These are phyloP conservation scores for Atherix ibis DNA, from an alignment of 2,888 invertebrate species.

Conservation along the genomic window DNA sequence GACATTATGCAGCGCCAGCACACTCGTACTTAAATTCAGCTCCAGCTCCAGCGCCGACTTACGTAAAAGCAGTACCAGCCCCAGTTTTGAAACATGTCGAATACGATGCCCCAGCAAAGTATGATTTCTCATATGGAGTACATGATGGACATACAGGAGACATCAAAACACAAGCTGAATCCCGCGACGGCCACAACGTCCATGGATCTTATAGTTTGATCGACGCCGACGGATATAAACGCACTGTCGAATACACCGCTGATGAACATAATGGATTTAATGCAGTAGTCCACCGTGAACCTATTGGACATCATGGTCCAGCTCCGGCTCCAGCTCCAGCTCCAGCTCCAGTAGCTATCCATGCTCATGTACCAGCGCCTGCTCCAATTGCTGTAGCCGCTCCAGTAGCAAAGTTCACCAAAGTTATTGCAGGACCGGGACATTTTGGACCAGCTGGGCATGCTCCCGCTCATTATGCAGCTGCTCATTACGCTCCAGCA, in stretches of 20 bases:
- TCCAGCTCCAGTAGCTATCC: too few relatives aligned
- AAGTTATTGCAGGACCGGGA: too few relatives aligned
- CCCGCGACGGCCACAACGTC: slow-evolving; percentile 36
- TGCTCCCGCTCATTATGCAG: too few relatives aligned
- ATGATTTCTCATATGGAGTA: slow-evolving; percentile 35
- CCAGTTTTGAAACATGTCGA: slow-evolving; percentile 8
- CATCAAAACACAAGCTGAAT: slow-evolving; percentile 36
- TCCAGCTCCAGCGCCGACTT: too few relatives aligned
- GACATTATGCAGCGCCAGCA: too few relatives aligned
- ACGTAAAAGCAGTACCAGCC: too few relatives aligned
- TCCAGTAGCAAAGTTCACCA: too few relatives aligned
- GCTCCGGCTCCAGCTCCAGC: slow-evolving; percentile 10
- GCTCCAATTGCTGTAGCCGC: too few relatives aligned
- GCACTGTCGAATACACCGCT: slow-evolving; percentile 39
- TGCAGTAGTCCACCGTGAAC: slow-evolving; percentile 38
- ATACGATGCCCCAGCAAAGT: slow-evolving; percentile 23
- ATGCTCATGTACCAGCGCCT: too few relatives aligned
- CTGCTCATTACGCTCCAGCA: too few relatives aligned
- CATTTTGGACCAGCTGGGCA: too few relatives aligned
- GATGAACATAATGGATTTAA: slow-evolving; percentile 39
- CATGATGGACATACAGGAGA: slow-evolving; percentile 37
- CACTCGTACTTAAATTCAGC: too few relatives aligned
- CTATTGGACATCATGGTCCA: slow-evolving; percentile 15
- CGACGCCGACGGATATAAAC: slow-evolving; percentile 38
- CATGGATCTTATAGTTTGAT: slow-evolving; percentile 37